phyloP scores from a whole-genome alignment of 2,888 invertebrate genomes.

The Brachylomia viminalis region DNA sequence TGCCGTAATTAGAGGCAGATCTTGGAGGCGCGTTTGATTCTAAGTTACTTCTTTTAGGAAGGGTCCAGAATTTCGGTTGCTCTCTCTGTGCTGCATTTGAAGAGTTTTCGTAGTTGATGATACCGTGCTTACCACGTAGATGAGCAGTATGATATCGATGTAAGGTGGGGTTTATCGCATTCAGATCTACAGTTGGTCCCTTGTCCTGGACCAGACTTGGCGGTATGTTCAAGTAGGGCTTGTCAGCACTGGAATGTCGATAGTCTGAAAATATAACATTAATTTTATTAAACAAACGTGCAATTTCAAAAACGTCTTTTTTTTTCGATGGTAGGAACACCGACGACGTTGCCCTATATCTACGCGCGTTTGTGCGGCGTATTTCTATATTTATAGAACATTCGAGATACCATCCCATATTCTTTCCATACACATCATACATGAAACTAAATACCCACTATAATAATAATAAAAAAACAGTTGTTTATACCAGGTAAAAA shows the following conservation, averaged over 20 bases:
- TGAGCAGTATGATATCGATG: constrained; percentile 82
- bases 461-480: neutral
- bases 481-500: constrained; percentile 13
- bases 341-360: constrained; percentile 18
- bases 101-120: constrained; percentile 79
- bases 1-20: constrained; percentile 71
- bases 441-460: neutral
- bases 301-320: neutral
- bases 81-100: constrained; percentile 72
- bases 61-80: constrained; percentile 91
- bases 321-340: neutral
- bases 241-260: constrained; percentile 92
- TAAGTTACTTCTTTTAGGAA: constrained; percentile 84
- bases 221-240: constrained; percentile 80
- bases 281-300: constrained; percentile 24
- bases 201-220: constrained; percentile 75
- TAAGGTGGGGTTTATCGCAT: constrained; percentile 78
- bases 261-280: constrained; percentile 88
- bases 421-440: constrained; percentile 34
- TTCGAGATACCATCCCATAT: constrained; percentile 46
- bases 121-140: constrained; percentile 81
- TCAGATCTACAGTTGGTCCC: constrained; percentile 77
- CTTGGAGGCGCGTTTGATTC: constrained; percentile 72
- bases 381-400: constrained; percentile 18
- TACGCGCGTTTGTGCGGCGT: constrained; percentile 18